Evolutionary conservation across 1,140 invertebrate species (phyloP).

Genomic region (Drosophila nebulosa): DNA sequence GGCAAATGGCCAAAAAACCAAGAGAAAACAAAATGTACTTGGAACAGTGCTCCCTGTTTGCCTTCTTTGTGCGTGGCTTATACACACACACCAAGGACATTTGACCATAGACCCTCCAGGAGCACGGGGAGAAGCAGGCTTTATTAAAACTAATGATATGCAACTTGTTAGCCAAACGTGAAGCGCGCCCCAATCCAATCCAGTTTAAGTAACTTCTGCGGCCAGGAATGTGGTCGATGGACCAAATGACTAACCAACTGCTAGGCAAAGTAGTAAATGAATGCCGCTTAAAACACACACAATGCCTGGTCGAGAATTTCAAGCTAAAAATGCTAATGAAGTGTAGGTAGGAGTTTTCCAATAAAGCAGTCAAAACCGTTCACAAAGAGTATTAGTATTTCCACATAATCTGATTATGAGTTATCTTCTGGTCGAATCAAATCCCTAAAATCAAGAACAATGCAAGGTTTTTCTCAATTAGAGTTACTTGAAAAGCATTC

Average conservation of each 20-base stretch:
- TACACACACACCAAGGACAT: slow-evolving; percentile 18
- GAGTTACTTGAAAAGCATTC: neutral
- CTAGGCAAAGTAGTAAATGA: slow-evolving; percentile 34
- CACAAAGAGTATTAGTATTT: no score
- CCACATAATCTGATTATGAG: no score
- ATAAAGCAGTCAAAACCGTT: no score
- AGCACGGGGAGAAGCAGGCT: slow-evolving; percentile 26
- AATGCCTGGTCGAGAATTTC: neutral
- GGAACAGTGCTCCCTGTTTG: neutral
- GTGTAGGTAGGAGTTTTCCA: neutral
- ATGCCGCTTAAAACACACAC: slow-evolving; percentile 20
- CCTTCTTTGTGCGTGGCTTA: neutral
- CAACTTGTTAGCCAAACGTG: slow-evolving; percentile 42
- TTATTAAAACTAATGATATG: slow-evolving; percentile 72
- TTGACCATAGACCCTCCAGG: slow-evolving; percentile 23
- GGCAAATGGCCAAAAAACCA: slow-evolving; percentile 42
- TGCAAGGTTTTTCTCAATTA: neutral
- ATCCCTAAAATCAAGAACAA: no score
- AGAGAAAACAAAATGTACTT: neutral
- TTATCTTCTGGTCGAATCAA: no score
- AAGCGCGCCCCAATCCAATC: neutral
- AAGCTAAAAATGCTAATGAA: neutral
- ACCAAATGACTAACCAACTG: neutral
- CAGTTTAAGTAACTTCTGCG: neutral
- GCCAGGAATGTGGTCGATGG: slow-evolving; percentile 30